Evolutionary conservation across 2,113 vertebrate genomes (phyloP).

Genomic region (Strix aluco): DNA sequence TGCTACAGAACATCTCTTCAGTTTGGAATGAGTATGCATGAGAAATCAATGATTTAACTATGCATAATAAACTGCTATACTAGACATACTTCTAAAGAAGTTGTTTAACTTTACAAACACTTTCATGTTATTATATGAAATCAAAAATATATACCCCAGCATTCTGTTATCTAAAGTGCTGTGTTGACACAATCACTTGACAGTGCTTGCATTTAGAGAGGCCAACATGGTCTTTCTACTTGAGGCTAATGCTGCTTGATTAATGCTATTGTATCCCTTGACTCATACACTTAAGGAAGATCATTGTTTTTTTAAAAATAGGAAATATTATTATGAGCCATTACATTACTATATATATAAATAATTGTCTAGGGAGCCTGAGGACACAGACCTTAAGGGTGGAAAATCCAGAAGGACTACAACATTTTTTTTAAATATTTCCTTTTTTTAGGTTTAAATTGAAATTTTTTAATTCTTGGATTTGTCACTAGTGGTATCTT

Average conservation of each 20-base stretch:
- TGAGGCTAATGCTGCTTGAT: not conserved
- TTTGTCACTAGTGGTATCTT: not conserved
- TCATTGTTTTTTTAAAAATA: not conserved
- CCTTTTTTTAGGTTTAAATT: not conserved
- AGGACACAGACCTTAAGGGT: not conserved
- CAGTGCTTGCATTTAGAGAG: not conserved
- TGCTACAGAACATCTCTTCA: not conserved
- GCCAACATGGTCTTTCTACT: not conserved
- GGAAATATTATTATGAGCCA: not conserved
- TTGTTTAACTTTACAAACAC: not conserved
- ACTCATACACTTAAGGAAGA: not conserved
- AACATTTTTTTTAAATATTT: not conserved
- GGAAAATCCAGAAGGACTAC: not conserved
- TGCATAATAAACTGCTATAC: not conserved
- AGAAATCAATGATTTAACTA: not conserved
- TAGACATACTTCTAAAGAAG: not conserved
- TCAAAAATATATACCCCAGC: not conserved
- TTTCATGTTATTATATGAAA: not conserved
- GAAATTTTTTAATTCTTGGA: not conserved
- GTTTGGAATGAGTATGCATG: not conserved
- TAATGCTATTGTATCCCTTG: not conserved
- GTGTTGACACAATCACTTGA: not conserved
- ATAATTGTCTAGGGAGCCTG: not conserved
- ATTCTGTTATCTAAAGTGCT: not conserved
- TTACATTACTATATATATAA: not conserved